Percentiles rank a stretch among this genome's conserved stretches.
These are phyloP conservation scores for Acipenser transmontanus DNA, from an alignment of 2,797 vertebrate genomes.

Conservation along the genomic window DNA sequence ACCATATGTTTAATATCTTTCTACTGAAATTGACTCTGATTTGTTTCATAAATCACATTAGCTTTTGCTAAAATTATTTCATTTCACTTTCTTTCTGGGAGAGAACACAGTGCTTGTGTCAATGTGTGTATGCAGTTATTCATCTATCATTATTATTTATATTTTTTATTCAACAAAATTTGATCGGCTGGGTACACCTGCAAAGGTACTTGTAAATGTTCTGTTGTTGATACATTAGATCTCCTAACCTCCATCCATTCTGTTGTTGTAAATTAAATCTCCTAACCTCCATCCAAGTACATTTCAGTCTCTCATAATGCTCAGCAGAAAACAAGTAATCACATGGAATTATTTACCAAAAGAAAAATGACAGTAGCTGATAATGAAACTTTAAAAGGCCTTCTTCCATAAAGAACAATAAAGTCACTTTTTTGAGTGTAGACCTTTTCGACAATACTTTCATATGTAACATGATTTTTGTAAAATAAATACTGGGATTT, in stretches of 20 bases:
- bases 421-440: background rate
- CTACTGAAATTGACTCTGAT: constrained; percentile 37
- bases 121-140: constrained; percentile 50
- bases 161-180: constrained; percentile 56
- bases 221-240: constrained; percentile 61
- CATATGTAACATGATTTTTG: too few relatives aligned
- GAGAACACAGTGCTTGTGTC: constrained; percentile 32
- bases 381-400: background rate
- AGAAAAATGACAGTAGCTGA: background rate
- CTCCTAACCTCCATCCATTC: constrained; percentile 40
- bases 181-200: constrained; percentile 50
- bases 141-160: constrained; percentile 38
- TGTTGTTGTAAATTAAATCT: constrained; percentile 55
- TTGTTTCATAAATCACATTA: constrained; percentile 36
- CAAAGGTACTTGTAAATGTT: constrained; percentile 52
- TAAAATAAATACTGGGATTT: too few relatives aligned
- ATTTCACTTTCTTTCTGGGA: constrained; percentile 37
- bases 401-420: background rate
- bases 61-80: constrained; percentile 33
- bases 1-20: constrained; percentile 55
- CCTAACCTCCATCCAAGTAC: constrained; percentile 43
- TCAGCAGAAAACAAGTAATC: constrained; percentile 22
- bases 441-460: background rate
- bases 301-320: constrained; percentile 53
- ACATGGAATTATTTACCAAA: too few relatives aligned